Conservation (phyloP, 2,888 invertebrate genomes). For the Idaea straminata region DNA sequence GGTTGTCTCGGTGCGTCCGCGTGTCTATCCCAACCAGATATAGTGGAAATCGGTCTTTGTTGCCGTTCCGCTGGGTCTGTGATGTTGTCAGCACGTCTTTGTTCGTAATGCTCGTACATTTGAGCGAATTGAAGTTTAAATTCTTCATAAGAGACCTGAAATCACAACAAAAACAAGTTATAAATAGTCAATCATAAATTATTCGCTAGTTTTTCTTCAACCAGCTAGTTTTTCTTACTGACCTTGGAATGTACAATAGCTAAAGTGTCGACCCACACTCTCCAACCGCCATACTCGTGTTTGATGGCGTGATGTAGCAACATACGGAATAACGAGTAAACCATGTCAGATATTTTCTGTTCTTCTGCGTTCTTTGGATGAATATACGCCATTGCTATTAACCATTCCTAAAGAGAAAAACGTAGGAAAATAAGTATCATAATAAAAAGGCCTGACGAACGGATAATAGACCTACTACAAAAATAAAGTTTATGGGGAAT, state of each 20-base stretch:
- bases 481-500: background rate
- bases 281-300: slow-evolving; percentile 99
- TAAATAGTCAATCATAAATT: background rate
- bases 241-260: slow-evolving; percentile 99
- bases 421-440: background rate
- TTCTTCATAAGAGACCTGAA: slow-evolving; percentile 97
- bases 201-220: background rate
- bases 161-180: background rate
- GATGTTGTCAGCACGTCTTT: slow-evolving; percentile 95
- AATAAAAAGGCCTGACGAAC: background rate
- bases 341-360: slow-evolving; percentile 98
- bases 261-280: slow-evolving; percentile 99
- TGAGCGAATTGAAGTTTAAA: slow-evolving; percentile 98
- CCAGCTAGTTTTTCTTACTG: slow-evolving; percentile 24
- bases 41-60: slow-evolving; percentile 96
- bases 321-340: slow-evolving; percentile 98
- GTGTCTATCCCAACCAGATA: slow-evolving; percentile 94
- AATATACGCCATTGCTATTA: slow-evolving; percentile 98
- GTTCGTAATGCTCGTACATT: slow-evolving; percentile 98
- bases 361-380: slow-evolving; percentile 97
- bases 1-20: slow-evolving; percentile 38
- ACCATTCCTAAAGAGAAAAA: slow-evolving; percentile 83
- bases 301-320: slow-evolving; percentile 99
- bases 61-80: slow-evolving; percentile 96
- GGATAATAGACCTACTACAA: background rate